Evolutionary conservation across 2,797 vertebrate genomes (phyloP).

Genomic region (Cryptoprocta ferox): DNA sequence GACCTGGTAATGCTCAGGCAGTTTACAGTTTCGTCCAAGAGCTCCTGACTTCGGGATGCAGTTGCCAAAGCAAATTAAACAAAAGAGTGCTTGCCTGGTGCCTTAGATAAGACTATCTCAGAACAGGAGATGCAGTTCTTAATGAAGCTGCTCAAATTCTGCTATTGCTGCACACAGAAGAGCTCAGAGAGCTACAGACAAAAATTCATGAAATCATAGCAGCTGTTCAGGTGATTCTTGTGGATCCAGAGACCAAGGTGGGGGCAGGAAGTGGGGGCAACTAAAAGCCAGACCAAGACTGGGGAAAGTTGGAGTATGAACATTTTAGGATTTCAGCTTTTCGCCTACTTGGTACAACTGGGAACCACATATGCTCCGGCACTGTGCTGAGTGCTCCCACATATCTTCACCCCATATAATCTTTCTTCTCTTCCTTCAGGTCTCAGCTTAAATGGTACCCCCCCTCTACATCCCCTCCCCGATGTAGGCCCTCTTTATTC

Average conservation of each 20-base stretch:
- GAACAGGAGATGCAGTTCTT: conserved; percentile 96
- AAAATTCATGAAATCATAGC: conserved; percentile 97
- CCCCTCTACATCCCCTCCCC: not conserved
- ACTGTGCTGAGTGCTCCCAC: not conserved
- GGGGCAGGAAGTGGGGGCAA: not conserved
- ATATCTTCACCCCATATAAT: not conserved
- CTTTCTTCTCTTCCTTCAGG: not conserved
- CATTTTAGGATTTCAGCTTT: not conserved
- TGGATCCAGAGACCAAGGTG: conserved; percentile 95
- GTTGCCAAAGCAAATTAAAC: conserved; percentile 90
- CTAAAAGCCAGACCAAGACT: not conserved
- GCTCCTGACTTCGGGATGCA: conserved; percentile 91
- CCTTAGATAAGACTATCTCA: conserved; percentile 94
- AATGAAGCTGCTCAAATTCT: conserved; percentile 96
- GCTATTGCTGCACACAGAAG: conserved; percentile 95
- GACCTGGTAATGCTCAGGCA: conserved; percentile 81
- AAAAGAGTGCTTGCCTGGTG: conserved; percentile 94
- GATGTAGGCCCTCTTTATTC: not conserved
- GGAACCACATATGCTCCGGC: not conserved
- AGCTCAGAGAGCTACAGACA: conserved; percentile 96
- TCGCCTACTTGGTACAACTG: not conserved
- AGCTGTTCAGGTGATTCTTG: conserved; percentile 96
- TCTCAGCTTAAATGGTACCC: not conserved
- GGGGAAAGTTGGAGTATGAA: conserved; percentile 93
- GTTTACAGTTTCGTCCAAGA: conserved; percentile 95